Conservation (phyloP, 2,888 invertebrate species). For the Drosophila borborema region DNA sequence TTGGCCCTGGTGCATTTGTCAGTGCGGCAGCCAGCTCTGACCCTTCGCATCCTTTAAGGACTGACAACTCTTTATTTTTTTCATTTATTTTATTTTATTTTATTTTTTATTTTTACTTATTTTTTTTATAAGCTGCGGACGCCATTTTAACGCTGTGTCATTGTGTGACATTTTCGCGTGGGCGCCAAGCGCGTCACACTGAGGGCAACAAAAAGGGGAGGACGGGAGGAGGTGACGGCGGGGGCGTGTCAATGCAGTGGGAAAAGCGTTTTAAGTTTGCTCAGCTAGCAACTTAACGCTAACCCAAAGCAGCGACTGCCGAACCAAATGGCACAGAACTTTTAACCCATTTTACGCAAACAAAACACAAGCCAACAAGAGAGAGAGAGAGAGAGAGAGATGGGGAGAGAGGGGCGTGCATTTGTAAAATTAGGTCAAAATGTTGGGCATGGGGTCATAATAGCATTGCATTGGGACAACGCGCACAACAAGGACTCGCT, state of each 20-base stretch:
- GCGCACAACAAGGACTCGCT: conserved; percentile 17
- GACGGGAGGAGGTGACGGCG: neutral
- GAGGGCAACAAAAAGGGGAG: neutral
- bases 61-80: conserved; percentile 50
- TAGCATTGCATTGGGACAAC: conserved; percentile 36
- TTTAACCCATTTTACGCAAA: conserved; percentile 70
- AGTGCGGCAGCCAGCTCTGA: conserved; percentile 41
- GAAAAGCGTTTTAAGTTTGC: conserved; percentile 50
- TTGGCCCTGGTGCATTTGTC: conserved; percentile 70
- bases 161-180: conserved; percentile 74
- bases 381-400: neutral
- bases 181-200: conserved; percentile 21
- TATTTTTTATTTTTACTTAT: conserved; percentile 17
- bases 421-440: conserved; percentile 66
- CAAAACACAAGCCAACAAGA: conserved; percentile 38
- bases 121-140: conserved; percentile 34
- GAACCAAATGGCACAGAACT: conserved; percentile 51
- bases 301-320: conserved; percentile 46
- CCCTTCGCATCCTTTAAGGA: conserved; percentile 67
- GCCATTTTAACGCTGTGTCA: conserved; percentile 75
- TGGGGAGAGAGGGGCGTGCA: conserved; percentile 3
- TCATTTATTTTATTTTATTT: conserved; percentile 17
- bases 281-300: conserved; percentile 46
- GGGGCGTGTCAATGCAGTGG: neutral
- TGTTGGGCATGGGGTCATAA: conserved; percentile 33